Base-by-base conservation (phyloP, 2,888 invertebrate genomes). In the Escarpia spicata region DNA sequence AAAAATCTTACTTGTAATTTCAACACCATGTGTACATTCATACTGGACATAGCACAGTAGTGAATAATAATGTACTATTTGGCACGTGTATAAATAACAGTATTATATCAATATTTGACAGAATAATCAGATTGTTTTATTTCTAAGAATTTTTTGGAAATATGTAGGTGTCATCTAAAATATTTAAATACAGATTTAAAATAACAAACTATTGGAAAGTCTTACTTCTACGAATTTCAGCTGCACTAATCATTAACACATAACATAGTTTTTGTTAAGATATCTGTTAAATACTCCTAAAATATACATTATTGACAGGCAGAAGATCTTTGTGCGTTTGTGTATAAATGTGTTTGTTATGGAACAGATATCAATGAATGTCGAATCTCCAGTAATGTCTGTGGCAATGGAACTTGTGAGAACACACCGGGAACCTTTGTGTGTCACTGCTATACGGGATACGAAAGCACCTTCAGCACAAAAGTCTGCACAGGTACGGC, bases 301-400 rank as follows among this genome's bases (percentile, higher is more conserved):
- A 9, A 2, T 75, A 26, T 15, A 26, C 75, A 19, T 75, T 37
- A 37, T 37, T 37, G 37, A 4, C 75, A 15, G 19, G 19, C 26
- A 26, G 26, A 26, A 26, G 26, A 26, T 75, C 75, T 6, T 75
- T 75, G 26, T 75, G 19, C 15, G n/a, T 15, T n/a, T 26, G 19
- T 26, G 19, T 26, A 75, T 15, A 52, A 52, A 15, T 52, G 52
- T 52, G 52, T 52, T 52, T 52, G 19, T 44, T 52, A 26, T 91
- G 15, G 60, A 91, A 45, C 95, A 97, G 99, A 99, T 96, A 98
- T 99, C 95, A 98, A 99, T 96, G 99, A 99, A 96, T 99, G 99
- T 95, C 98, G 97, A 95, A 98, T 98, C 91, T 98, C 98, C 95
- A 97, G 97, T 94, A 93, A 93, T 60, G 98, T 98, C 45, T 98